A percentile compares a stretch with the other conserved stretches of the same genome.
These are phyloP conservation scores for Anneissia japonica DNA, from an alignment of 35 echinoderm and acorn worm genomes.

Conservation along the genomic window DNA sequence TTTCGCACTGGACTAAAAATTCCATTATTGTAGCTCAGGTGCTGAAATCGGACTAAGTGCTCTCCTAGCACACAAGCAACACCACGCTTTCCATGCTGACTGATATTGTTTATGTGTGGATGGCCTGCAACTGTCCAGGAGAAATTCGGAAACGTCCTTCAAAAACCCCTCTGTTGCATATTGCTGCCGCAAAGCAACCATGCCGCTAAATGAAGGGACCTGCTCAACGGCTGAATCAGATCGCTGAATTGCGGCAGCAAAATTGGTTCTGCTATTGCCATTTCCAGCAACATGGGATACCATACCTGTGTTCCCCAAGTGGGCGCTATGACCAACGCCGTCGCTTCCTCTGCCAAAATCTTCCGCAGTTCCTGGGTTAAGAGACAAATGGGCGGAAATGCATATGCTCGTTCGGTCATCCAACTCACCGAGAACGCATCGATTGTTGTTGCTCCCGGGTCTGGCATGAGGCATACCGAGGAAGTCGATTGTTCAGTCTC, in stretches of 20 bases:
- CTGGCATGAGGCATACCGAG: slow-evolving; percentile 8
- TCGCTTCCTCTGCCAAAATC: neutral
- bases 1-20: neutral
- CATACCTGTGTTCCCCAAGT: slow-evolving; percentile 10
- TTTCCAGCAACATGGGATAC: slow-evolving; percentile 12
- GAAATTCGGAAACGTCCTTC: neutral
- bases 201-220: neutral
- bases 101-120: neutral
- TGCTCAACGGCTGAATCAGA: neutral
- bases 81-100: neutral
- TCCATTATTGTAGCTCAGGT: neutral
- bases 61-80: neutral
- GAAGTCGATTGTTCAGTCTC: neutral
- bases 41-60: neutral
- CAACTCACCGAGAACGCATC: slow-evolving; percentile 9
- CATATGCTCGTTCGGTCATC: neutral
- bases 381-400: neutral
- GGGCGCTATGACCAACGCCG: neutral
- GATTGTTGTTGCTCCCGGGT: neutral
- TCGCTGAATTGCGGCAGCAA: neutral
- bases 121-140: neutral
- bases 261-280: neutral
- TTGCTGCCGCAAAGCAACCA: neutral
- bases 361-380: neutral
- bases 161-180: neutral